Evolutionary conservation across 2,113 vertebrate species (phyloP), one percentile per base, ranked within the genome.

Genomic region (Melanostigma gelatinosum): DNA sequence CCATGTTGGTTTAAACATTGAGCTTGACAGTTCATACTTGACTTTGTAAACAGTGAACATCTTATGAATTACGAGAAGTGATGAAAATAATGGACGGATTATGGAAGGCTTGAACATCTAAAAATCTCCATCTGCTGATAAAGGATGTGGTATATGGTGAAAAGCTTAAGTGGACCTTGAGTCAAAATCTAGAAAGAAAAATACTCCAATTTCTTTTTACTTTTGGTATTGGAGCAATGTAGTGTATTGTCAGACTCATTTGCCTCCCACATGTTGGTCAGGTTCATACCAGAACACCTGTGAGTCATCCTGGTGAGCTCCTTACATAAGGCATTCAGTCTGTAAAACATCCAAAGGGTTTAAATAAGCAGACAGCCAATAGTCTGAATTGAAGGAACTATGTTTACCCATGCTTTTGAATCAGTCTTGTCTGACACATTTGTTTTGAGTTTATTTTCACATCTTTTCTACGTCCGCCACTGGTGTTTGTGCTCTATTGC

Each of bases 251-350:
- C 71, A 58, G 73, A 86, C 36, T 46, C 63, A 70, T 71, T 88
- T 82, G 68, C 81, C 92, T 85, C 91, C 91, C 80, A 90, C 89
- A 67, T 63, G 75, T 48, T 83, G 61, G 61, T 66, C 85, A 70
- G 85, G 84, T 87, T 88, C 66, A 73, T 40, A 61, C 48, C 83
- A 72, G 58, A 88, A 70, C 66, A 77, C 63, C 79, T 60, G 83
- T 91, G 92, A 93, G 77, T 93, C 88, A 91, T 89, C 77, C 50
- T 16, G 80, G 85, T 76, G 61, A 80, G 86, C 82, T 66, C 46
- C 86, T 88, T 89, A 85, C 69, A 75, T 91, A 85, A 91, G 75
- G 29, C 42, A 18, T 15, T 8, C 62, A 34, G 60, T 73, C 82
- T 70, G 72, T 57, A 57, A 74, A 87, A 58, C 68, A 78, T 82